A percentile compares a stretch with the other conserved stretches of the same genome.
These are phyloP conservation scores for Cryptophagus acutangulus DNA, from an alignment of 2,888 invertebrate species.

Conservation along the genomic window DNA sequence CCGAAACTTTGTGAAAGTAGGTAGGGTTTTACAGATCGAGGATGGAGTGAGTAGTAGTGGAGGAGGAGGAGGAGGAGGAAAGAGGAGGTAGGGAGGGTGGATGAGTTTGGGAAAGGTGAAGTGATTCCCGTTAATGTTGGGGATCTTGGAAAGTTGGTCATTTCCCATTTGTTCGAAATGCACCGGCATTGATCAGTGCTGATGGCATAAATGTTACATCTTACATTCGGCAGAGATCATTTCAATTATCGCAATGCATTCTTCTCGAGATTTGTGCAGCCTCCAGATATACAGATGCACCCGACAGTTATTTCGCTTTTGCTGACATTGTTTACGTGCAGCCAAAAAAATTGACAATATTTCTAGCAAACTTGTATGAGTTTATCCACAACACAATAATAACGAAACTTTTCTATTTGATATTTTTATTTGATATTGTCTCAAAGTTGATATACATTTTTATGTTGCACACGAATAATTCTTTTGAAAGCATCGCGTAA, in stretches of 20 bases:
- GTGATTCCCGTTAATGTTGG: slow-evolving; percentile 37
- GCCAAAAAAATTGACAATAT: slow-evolving; percentile 4
- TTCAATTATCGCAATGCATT: slow-evolving; percentile 43
- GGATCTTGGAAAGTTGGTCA: slow-evolving; percentile 31
- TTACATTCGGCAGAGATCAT: slow-evolving; percentile 28
- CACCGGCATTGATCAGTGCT: slow-evolving; percentile 24
- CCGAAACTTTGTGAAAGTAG: slow-evolving; percentile 20
- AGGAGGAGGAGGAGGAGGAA: slow-evolving; percentile 30
- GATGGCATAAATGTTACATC: slow-evolving; percentile 35
- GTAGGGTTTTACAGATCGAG: not conserved
- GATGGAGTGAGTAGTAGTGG: not conserved
- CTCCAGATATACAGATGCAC: slow-evolving; percentile 5
- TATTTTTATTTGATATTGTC: not conserved
- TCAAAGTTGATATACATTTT: too few relatives aligned
- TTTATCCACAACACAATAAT: slow-evolving; percentile 1
- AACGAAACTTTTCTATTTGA: not conserved
- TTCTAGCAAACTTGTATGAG: not conserved
- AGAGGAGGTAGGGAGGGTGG: not conserved
- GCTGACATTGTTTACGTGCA: not conserved
- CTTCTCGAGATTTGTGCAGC: slow-evolving; percentile 15
- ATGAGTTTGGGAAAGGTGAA: slow-evolving; percentile 29
- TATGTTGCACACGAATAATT: too few relatives aligned
- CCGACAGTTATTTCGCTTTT: not conserved
- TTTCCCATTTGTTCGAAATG: slow-evolving; percentile 15
- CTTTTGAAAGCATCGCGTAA: too few relatives aligned